phyloP scores from a whole-genome alignment of 2,113 vertebrate genomes.

The Sturnus vulgaris region DNA sequence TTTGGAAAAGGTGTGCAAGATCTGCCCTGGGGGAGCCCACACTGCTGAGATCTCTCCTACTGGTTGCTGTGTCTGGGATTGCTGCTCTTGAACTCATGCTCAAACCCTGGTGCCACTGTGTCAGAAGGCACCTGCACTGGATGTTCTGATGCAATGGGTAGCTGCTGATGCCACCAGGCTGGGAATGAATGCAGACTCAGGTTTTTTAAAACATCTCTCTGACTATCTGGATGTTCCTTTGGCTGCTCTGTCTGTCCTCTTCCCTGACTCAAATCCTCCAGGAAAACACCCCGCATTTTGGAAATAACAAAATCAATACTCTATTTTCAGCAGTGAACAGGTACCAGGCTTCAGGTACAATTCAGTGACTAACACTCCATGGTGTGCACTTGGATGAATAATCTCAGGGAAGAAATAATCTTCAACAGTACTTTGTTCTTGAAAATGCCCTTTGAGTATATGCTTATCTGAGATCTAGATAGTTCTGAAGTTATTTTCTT shows the following conservation, averaged over 20 bases:
- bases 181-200: neutral
- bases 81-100: neutral
- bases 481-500: neutral
- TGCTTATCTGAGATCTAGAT: neutral
- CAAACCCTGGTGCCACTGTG: neutral
- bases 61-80: neutral
- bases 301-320: neutral
- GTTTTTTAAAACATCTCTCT: neutral
- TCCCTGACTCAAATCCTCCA: accelerated
- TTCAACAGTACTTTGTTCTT: neutral
- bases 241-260: neutral
- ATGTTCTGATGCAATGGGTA: neutral
- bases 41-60: neutral
- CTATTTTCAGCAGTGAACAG: neutral
- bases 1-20: neutral
- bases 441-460: neutral
- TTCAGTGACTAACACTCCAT: neutral
- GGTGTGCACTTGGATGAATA: neutral
- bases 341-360: neutral
- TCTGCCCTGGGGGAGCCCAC: accelerated
- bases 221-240: neutral
- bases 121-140: neutral
- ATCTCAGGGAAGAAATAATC: neutral
- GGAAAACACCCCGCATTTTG: accelerated
- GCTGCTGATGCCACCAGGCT: neutral